Conservation (phyloP, 2,113 vertebrate genomes). For the Argyrosomus japonicus region DNA sequence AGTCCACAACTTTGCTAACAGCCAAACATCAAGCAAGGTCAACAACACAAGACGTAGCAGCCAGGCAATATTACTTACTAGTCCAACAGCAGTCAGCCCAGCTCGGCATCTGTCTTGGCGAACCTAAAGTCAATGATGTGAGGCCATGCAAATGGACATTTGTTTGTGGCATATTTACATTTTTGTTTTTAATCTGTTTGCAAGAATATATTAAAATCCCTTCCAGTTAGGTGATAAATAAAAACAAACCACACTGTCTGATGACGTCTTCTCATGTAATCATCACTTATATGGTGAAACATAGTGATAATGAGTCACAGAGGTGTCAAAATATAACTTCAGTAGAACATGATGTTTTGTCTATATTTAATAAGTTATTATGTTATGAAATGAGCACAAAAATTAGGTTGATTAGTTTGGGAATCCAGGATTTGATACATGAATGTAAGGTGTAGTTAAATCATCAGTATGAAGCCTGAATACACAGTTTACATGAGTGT, state of each 20-base stretch:
- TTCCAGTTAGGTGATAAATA: conserved; percentile 5
- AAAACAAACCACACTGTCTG: not conserved
- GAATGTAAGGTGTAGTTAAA: too few species aligned
- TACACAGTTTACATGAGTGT: not conserved
- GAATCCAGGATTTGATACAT: too few species aligned
- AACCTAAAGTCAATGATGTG: not conserved
- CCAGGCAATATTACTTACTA: too few species aligned
- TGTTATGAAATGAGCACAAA: not conserved
- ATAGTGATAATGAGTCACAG: not conserved
- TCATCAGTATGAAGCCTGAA: not conserved
- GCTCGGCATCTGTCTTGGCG: too few species aligned
- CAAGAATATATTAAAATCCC: not conserved
- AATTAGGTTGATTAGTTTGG: too few species aligned
- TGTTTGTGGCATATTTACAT: not conserved
- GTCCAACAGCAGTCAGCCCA: too few species aligned
- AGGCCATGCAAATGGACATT: not conserved
- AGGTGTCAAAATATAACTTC: not conserved
- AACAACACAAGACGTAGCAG: too few species aligned
- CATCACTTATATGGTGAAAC: not conserved
- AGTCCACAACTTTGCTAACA: too few species aligned
- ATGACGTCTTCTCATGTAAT: not conserved
- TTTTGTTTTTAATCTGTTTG: not conserved
- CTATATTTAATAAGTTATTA: not conserved
- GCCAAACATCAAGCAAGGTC: too few species aligned
- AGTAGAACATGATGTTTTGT: too few species aligned